Evolutionary conservation across 2,888 invertebrate genomes (phyloP).

Genomic region (Hecatera dysodea): DNA sequence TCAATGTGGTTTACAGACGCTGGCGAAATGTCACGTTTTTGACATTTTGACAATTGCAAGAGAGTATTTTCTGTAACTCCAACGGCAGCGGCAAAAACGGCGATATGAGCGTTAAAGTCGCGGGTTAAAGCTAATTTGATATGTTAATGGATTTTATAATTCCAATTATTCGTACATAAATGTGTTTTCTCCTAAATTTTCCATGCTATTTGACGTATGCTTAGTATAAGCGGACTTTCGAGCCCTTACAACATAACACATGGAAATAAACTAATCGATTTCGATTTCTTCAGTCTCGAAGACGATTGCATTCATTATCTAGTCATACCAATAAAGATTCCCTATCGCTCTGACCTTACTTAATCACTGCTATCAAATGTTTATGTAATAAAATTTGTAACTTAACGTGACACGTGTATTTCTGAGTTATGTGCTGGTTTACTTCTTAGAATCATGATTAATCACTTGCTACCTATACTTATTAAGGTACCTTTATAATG

Average conservation of each 20-base stretch:
- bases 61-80: no score
- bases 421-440: conserved; percentile 1
- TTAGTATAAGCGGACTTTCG: no score
- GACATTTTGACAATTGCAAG: no score
- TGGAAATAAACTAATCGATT: conserved; percentile 9
- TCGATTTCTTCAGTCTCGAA: conserved; percentile 27
- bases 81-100: no score
- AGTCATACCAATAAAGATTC: conserved; percentile 27
- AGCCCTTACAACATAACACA: background rate
- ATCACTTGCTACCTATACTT: background rate
- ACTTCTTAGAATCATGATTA: background rate
- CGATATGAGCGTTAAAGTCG: no score
- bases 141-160: no score
- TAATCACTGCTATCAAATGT: conserved; percentile 43
- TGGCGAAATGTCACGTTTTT: no score
- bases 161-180: no score
- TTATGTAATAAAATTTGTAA: conserved; percentile 36
- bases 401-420: conserved; percentile 40
- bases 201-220: no score
- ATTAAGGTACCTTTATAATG: conserved; percentile 1
- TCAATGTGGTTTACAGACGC: no score
- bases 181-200: no score
- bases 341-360: conserved; percentile 33
- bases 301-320: conserved; percentile 35
- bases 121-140: no score